Conservation (phyloP, 2,113 vertebrate species). For the Platysteira castanea region DNA sequence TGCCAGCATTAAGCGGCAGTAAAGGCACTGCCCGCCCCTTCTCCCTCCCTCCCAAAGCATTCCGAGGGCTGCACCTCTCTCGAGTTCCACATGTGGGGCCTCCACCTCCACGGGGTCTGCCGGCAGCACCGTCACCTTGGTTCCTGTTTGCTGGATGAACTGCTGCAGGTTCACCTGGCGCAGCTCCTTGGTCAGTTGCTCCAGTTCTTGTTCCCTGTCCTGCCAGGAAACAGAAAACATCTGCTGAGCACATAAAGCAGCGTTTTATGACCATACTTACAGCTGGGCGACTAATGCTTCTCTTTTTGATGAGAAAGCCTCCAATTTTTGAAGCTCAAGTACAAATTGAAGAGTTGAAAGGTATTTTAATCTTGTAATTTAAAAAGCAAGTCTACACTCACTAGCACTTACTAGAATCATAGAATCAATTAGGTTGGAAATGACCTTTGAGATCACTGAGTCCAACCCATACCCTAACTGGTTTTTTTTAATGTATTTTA, state of each 20-base stretch:
- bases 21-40: not conserved
- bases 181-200: conserved; percentile 95
- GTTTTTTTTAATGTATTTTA: not conserved
- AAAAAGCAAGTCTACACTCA: not conserved
- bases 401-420: not conserved
- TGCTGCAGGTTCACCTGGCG: conserved; percentile 97
- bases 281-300: not conserved
- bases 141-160: conserved; percentile 97
- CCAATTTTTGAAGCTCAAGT: not conserved
- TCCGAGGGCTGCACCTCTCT: conserved; percentile 69
- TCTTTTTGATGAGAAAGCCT: not conserved
- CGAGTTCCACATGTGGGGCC: conserved; percentile 55
- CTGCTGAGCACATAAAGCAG: not conserved
- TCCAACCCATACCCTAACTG: not conserved
- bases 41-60: not conserved
- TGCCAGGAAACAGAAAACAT: conserved; percentile 26
- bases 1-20: not conserved
- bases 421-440: not conserved
- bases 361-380: not conserved
- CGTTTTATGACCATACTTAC: not conserved
- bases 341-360: not conserved
- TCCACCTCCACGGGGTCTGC: conserved; percentile 87
- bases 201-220: conserved; percentile 94
- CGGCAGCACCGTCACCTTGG: conserved; percentile 93
- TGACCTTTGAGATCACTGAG: not conserved